These are phyloP conservation scores for Mimumesa dahlbomi DNA, from an alignment of 2,888 invertebrate genomes.

Conservation along the genomic window DNA sequence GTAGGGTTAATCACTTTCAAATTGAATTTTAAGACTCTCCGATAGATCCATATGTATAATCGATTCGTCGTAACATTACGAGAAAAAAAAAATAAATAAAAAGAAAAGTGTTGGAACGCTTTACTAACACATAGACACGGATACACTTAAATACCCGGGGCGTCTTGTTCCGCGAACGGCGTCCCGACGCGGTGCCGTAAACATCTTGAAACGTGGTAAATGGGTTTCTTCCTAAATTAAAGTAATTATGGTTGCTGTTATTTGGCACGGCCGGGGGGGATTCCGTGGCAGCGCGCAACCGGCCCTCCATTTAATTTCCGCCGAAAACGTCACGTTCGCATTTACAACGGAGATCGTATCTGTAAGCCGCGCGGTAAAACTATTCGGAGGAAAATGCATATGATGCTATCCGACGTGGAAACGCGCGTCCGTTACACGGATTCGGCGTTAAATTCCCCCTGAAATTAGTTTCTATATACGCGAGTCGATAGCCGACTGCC, in stretches of 20 bases:
- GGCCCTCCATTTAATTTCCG: slow-evolving; percentile 45
- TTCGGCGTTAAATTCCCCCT: slow-evolving; percentile 37
- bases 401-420: slow-evolving; percentile 6
- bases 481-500: slow-evolving; percentile 13
- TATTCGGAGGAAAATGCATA: slow-evolving; percentile 21
- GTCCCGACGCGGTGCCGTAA: too few relatives aligned
- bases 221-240: slow-evolving; percentile 25
- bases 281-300: not conserved
- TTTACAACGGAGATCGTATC: slow-evolving; percentile 40
- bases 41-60: too few relatives aligned
- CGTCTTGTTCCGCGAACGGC: too few relatives aligned
- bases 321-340: slow-evolving; percentile 36
- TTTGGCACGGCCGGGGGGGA: slow-evolving; percentile 4
- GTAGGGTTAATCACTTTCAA: too few relatives aligned
- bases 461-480: slow-evolving; percentile 25
- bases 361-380: slow-evolving; percentile 31
- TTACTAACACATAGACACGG: too few relatives aligned
- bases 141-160: too few relatives aligned
- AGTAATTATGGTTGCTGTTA: slow-evolving; percentile 33
- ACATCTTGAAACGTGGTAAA: slow-evolving; percentile 16
- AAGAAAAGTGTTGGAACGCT: too few relatives aligned
- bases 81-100: too few relatives aligned
- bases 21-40: too few relatives aligned
- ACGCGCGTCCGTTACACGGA: slow-evolving; percentile 12
- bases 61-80: too few relatives aligned